Evolutionary conservation across 92 coral and sea anemone genomes (phyloP), one percentile per base, ranked within the genome.

Genomic region (Diadumene lineata): DNA sequence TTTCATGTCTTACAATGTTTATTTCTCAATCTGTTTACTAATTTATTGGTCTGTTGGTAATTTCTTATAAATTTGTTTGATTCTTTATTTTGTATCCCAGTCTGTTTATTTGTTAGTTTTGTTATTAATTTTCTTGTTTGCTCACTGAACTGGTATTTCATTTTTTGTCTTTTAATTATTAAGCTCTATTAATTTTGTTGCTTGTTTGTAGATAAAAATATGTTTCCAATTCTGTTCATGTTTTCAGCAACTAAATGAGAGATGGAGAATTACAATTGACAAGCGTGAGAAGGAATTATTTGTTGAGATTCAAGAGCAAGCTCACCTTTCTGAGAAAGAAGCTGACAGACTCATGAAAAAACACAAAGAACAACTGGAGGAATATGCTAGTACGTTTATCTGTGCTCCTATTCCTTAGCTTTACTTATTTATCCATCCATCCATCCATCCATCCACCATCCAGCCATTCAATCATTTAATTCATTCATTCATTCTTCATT

Each of bases 331-430:
- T 7, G 48, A 81, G 34, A 86, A 86, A 48, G 99, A 96, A 58
- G 90, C 97, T 17, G 96, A 96, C 28, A 78, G 87, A 43, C 72
- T 96, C 56, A 82, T 96, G 93, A 84, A 70, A 69, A 88, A 92
- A 48, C 97, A 96, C 60, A 68, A 89, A 61, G 92, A 89, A 79
- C 93, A 96, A 2, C 76, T 92, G 6, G 76, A 90, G 28, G 85
- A 78, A 27, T 74, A 82, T 30, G 73, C 80, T 26, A 89, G 99
- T 94, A n/a, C n/a, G n/a, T n/a, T n/a, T n/a, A n/a, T n/a, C n/a
- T n/a, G n/a, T n/a, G n/a, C n/a, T n/a, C n/a, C n/a, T n/a, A n/a
- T n/a, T n/a, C n/a, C n/a, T n/a, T n/a, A n/a, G n/a, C n/a, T 38
- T 38, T 38, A 38, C 48, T 38, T 13, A 38, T 38, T 38, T 13